These are phyloP conservation scores for Gobiocypris rarus DNA, from an alignment of 2,113 vertebrate species.

Conservation along the genomic window DNA sequence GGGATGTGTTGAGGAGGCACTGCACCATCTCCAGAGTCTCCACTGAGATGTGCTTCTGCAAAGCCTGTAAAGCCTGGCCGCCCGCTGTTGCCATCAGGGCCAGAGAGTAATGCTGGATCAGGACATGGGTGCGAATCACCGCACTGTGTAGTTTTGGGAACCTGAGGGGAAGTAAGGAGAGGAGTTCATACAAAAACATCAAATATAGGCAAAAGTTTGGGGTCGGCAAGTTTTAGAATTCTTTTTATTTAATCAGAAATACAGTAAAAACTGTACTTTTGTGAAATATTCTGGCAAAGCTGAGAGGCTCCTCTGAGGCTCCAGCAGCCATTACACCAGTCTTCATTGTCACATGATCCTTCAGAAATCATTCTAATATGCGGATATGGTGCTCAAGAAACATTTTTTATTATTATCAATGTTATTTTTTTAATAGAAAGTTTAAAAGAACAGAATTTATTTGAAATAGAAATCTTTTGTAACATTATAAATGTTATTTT, in stretches of 20 bases:
- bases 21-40: constrained; percentile 95
- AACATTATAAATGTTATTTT: too few species aligned
- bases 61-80: constrained; percentile 77
- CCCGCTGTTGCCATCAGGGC: constrained; percentile 90
- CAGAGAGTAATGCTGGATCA: constrained; percentile 93
- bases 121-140: constrained; percentile 91
- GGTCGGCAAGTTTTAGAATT: neutral
- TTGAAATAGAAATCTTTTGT: too few species aligned
- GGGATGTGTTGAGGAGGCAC: constrained; percentile 85
- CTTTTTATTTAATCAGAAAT: too few species aligned
- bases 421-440: too few species aligned
- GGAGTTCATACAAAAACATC: neutral
- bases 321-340: too few species aligned
- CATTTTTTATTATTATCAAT: too few species aligned
- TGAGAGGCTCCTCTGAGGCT: too few species aligned
- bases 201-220: neutral
- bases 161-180: constrained; percentile 70
- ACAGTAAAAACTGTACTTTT: too few species aligned
- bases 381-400: neutral
- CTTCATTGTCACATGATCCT: neutral
- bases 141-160: constrained; percentile 94
- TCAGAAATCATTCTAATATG: neutral
- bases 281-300: too few species aligned
- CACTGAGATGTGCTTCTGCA: constrained; percentile 94
- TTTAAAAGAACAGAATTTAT: too few species aligned